Percentiles rank a stretch among this genome's conserved stretches.
Evolutionary conservation across 2,888 invertebrate genomes (phyloP).

Genomic region (Acronicta alni): DNA sequence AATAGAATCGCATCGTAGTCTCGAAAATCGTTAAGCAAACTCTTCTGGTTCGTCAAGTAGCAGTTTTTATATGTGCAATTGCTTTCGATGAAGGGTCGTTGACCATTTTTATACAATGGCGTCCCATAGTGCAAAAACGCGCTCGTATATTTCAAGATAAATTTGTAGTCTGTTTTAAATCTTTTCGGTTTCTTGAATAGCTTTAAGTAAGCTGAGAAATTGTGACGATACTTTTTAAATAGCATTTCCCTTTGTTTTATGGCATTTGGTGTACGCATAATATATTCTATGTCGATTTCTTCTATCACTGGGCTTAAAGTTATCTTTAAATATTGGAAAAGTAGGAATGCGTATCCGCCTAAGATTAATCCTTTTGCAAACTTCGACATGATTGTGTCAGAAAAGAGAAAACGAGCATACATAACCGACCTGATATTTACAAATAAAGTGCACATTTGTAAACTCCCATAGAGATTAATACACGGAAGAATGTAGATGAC

Average conservation of each 20-base stretch:
- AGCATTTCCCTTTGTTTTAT: slow-evolving; percentile 55
- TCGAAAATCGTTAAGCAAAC: slow-evolving; percentile 69
- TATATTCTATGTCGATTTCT: slow-evolving; percentile 69
- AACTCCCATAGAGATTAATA: slow-evolving; percentile 23
- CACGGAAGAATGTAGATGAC: slow-evolving; percentile 45
- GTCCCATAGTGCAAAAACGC: slow-evolving; percentile 62
- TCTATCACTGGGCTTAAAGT: slow-evolving; percentile 53
- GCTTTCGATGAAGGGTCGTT: slow-evolving; percentile 65
- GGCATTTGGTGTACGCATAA: slow-evolving; percentile 50
- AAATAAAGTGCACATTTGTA: slow-evolving; percentile 11
- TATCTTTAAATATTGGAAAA: slow-evolving; percentile 65
- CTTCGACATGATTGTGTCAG: slow-evolving; percentile 68
- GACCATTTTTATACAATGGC: slow-evolving; percentile 62
- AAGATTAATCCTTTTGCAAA: slow-evolving; percentile 64
- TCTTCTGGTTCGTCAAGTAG: slow-evolving; percentile 74
- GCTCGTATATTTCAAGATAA: slow-evolving; percentile 71
- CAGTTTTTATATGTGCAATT: slow-evolving; percentile 83
- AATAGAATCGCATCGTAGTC: slow-evolving; percentile 87
- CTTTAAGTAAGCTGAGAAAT: slow-evolving; percentile 49
- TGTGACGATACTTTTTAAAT: slow-evolving; percentile 55
- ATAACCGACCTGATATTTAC: slow-evolving; percentile 25
- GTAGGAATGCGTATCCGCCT: slow-evolving; percentile 61
- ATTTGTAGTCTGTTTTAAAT: slow-evolving; percentile 74
- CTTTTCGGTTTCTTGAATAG: slow-evolving; percentile 62
- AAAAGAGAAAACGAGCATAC: not conserved